Evolutionary conservation across 2,113 vertebrate species (phyloP).

Genomic region (Podocnemis expansa): DNA sequence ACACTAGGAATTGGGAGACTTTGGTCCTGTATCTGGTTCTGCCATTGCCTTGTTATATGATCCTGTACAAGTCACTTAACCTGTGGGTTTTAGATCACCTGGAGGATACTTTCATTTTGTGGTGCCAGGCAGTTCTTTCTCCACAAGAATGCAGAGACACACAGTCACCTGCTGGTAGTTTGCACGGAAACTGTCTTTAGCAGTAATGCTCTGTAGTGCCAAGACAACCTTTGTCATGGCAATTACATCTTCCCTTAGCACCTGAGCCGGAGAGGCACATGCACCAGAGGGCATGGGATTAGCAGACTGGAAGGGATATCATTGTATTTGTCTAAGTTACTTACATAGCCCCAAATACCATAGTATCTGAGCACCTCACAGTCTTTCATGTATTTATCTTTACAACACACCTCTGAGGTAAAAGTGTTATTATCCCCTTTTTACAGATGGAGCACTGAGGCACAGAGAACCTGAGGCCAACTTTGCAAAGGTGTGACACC

Average conservation of each 20-base stretch:
- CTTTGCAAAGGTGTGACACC: not conserved
- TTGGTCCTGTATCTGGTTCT: not conserved
- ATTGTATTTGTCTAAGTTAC: not conserved
- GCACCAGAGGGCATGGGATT: not conserved
- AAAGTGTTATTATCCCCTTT: not conserved
- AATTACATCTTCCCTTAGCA: not conserved
- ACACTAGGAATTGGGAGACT: not conserved
- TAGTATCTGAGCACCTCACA: not conserved
- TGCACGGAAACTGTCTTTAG: not conserved
- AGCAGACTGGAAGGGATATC: not conserved
- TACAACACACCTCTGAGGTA: not conserved
- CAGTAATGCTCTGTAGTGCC: not conserved
- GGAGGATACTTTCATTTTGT: not conserved
- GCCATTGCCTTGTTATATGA: not conserved
- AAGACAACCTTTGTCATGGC: not conserved
- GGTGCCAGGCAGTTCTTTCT: not conserved
- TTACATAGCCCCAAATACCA: not conserved
- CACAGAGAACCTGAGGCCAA: not conserved
- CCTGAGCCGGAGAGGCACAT: not conserved
- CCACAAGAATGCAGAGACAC: not conserved
- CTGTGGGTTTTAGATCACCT: fast-evolving
- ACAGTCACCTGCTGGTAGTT: not conserved
- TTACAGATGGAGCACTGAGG: not conserved
- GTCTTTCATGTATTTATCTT: not conserved
- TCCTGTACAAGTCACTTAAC: not conserved